phyloP scores from a whole-genome alignment of 2,113 vertebrate species.

The Tichodroma muraria region DNA sequence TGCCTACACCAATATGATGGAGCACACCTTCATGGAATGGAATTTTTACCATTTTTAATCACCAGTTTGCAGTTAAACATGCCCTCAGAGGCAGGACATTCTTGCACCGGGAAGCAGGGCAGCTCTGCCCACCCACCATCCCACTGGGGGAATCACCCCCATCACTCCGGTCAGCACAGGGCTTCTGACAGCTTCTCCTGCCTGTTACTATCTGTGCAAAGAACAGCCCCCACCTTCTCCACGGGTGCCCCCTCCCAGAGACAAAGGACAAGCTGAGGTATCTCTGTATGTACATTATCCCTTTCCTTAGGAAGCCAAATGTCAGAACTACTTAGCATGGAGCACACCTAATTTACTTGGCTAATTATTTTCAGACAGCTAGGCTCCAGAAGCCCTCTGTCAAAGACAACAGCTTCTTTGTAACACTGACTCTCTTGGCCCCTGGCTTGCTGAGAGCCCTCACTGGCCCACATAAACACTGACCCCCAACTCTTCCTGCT shows the following conservation, averaged over 20 bases:
- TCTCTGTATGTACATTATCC: neutral
- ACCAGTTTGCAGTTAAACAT: neutral
- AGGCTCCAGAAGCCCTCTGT: neutral
- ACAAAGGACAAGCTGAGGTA: neutral
- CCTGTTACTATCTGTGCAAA: neutral
- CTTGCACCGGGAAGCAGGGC: neutral
- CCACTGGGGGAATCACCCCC: neutral
- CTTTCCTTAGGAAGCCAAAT: neutral
- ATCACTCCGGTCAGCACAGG: neutral
- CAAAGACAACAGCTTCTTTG: neutral
- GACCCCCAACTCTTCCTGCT: neutral
- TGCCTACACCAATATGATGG: neutral
- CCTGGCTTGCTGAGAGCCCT: neutral
- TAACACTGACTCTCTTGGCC: neutral
- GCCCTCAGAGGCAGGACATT: neutral
- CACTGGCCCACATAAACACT: neutral
- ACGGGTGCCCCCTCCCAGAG: neutral
- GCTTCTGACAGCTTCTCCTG: neutral
- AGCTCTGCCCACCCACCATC: constrained; percentile 1
- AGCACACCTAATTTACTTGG: neutral
- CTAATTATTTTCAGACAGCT: neutral
- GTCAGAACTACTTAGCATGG: neutral
- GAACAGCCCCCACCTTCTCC: neutral
- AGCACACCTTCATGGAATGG: neutral
- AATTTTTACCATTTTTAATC: neutral